Base-by-base conservation (phyloP, 1,140 invertebrate species). In the Drosophila chauvacae region DNA sequence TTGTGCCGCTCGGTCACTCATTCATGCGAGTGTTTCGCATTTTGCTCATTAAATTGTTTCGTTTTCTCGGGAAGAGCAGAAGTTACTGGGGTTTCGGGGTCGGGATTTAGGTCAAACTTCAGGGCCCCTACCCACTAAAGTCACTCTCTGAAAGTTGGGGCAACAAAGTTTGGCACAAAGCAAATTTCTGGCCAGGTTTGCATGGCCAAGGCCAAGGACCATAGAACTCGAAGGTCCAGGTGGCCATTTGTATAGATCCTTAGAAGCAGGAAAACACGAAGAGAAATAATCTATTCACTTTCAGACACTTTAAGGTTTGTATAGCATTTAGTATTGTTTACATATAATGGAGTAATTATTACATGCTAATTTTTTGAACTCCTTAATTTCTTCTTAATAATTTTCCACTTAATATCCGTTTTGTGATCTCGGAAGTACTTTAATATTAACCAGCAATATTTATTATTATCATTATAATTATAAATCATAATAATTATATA, bases 21-120 rank as follows among this genome's bases (percentile, higher is more conserved):
- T 62, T 58, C 57, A 70, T 65, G 61, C 63, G 60, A 50, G 48
- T 61, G 66, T 58, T 65, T 56, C 53, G 53, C 35, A 56, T 56
- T 60, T 59, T 51, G 64, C 77, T 80, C 76, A 88, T 86, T 88
- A 88, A 88, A 86, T 80, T 83, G 76, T 86, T 83, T 63, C 56
- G 48, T 59, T 72, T 59, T 35, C n/a, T 14, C 44, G 35, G 42
- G 66, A 72, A 68, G 53, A 72, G n/a, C 68, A 72, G 30, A 60
- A 60, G 44, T 41, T 59, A 33, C 53, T 60, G 44, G 30, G 44
- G 53, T 48, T 47, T 37, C 28, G 50, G n/a, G 61, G 39, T 47
- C 59, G 44, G 47, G 57, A 66, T 53, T 74, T 30, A 13, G 75
- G 55, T 41, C 53, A 44, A 76, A 76, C 73, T 76, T 59, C 41